Base-by-base conservation (phyloP, 2,113 vertebrate genomes). In the Hippocampus guttulatus region DNA sequence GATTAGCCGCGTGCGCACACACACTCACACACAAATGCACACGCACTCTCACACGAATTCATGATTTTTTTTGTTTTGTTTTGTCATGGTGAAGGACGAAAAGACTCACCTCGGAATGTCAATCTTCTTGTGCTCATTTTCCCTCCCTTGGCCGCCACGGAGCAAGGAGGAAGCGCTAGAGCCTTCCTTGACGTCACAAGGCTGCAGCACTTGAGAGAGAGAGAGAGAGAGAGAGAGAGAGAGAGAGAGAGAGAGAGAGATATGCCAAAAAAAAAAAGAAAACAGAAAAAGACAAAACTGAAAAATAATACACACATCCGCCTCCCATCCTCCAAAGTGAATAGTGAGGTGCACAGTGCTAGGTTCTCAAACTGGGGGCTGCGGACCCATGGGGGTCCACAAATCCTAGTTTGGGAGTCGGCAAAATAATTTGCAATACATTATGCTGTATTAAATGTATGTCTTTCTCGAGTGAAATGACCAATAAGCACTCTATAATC, bases 161-260 rank as follows among this genome's bases (percentile, higher is more conserved):
- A 88, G 82, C 83, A 81, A 89, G 88, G 85, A 90, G 88, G 85
- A 91, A 80, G 87, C 80, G 90, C 88, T 90, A 84, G 74, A 85
- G 87, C 86, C 78, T 72, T 78, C 80, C 57, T 74, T 92, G 91
- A 93, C 92, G 92, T 93, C 92, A 93, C 76, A 75, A 88, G 88
- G 88, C 85, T 88, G 90, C 88, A 86, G 85, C 87, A 85, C 82
- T 83, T 47, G 68, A 64, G 69, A 83, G 84, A 77, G 75, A 76
- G 76, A 75, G 79, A 70, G 74, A 78, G 77, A 62, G 40, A 33
- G 67, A n/a, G 23, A 21, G 40, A 25, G 9, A 43, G 20, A 65
- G 54, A 58, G 69, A 57, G 55, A 60, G 64, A 70, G 70, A 69
- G 30, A 54, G 38, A 33, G 60, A 14, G 54, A 25, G 67, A 23